Percentiles rank a stretch among this genome's conserved stretches.
Evolutionary conservation across 2,888 invertebrate genomes (phyloP).

Genomic region (Gandaritis pyraliata): DNA sequence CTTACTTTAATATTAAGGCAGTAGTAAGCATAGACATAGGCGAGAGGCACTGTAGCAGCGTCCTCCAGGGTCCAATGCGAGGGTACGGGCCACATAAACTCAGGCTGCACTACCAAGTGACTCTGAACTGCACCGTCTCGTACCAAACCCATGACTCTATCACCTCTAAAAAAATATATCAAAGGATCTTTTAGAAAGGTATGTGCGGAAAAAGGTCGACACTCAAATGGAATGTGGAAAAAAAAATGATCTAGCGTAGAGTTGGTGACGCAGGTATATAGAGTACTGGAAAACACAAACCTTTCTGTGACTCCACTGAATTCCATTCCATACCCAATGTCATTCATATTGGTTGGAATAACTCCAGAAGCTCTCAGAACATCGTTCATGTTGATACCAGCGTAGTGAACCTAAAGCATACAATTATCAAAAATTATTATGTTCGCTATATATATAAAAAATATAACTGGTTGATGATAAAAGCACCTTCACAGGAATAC

Average conservation of each 20-base stretch:
- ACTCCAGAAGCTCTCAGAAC: slow-evolving; percentile 51
- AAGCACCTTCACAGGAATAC: slow-evolving; percentile 50
- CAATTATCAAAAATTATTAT: too few species aligned
- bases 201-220: too few species aligned
- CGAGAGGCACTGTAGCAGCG: slow-evolving; percentile 90
- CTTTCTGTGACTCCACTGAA: slow-evolving; percentile 64
- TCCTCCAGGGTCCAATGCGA: slow-evolving; percentile 88
- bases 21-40: slow-evolving; percentile 85
- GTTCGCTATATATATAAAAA: too few species aligned
- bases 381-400: slow-evolving; percentile 52
- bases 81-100: slow-evolving; percentile 87
- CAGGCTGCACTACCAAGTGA: slow-evolving; percentile 77
- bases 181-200: too few species aligned
- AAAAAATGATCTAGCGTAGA: too few species aligned
- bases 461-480: too few species aligned
- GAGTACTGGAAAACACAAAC: slow-evolving; percentile 47
- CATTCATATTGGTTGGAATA: slow-evolving; percentile 29
- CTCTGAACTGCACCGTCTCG: slow-evolving; percentile 79
- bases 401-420: slow-evolving; percentile 51
- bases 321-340: slow-evolving; percentile 59
- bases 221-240: too few species aligned
- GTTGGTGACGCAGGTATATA: too few species aligned
- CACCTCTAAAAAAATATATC: slow-evolving; percentile 68
- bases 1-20: slow-evolving; percentile 44
- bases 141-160: slow-evolving; percentile 87